A percentile compares a stretch with the other conserved stretches of the same genome.
Conservation (phyloP, 2,797 vertebrate genomes). For the Squalus acanthias region DNA sequence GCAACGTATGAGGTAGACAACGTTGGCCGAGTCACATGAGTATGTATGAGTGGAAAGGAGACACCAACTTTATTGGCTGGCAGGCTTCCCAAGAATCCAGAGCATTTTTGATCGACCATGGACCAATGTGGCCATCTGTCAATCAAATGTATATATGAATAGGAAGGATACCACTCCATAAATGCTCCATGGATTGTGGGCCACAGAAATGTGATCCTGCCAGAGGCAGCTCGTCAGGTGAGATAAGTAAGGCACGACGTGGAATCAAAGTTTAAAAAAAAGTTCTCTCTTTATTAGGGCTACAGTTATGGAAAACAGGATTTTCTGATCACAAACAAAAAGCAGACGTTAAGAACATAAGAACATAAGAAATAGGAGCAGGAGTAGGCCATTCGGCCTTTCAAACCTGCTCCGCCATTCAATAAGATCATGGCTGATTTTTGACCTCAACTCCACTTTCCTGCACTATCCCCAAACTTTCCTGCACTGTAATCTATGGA, state of each 20-base stretch:
- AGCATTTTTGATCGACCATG: neutral
- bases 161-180: neutral
- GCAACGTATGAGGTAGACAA: too few species aligned
- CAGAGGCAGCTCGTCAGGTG: neutral
- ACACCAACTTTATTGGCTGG: neutral
- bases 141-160: neutral
- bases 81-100: neutral
- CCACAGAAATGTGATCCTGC: neutral
- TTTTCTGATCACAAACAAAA: neutral
- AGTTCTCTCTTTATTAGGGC: neutral
- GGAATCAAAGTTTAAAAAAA: neutral
- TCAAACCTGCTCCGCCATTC: too few species aligned
- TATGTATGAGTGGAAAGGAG: neutral
- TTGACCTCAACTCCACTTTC: too few species aligned
- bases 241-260: neutral
- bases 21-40: too few species aligned
- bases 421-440: too few species aligned
- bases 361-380: too few species aligned
- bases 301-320: neutral
- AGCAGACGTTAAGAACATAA: too few species aligned
- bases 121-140: neutral
- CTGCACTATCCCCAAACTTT: too few species aligned
- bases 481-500: neutral
- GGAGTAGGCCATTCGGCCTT: too few species aligned
- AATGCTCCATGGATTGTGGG: neutral